These are phyloP conservation scores for Paramuricea clavata DNA, from an alignment of 92 coral and sea anemone genomes.

Conservation along the genomic window DNA sequence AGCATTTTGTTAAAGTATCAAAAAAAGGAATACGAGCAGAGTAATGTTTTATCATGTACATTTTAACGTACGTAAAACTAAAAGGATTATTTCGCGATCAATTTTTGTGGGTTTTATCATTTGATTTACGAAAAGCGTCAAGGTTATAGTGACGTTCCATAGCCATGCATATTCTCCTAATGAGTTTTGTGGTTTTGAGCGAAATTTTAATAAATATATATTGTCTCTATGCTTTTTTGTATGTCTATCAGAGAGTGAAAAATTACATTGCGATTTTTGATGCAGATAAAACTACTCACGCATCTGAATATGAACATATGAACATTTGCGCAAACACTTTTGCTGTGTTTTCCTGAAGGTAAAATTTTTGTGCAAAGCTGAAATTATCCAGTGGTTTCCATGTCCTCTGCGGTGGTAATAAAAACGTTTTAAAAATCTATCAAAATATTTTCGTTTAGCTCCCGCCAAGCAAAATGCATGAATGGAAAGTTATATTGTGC, in stretches of 20 bases:
- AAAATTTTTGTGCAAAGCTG: too few relatives aligned
- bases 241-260: not conserved
- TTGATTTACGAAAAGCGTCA: not conserved
- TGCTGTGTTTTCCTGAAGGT: not conserved
- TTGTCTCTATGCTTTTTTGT: not conserved
- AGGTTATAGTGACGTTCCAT: not conserved
- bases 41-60: not conserved
- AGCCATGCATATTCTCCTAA: not conserved
- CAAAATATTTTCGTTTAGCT: not conserved
- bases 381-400: not conserved
- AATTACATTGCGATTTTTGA: not conserved
- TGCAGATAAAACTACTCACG: not conserved
- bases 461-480: not conserved
- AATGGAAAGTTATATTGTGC: not conserved
- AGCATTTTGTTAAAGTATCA: not conserved
- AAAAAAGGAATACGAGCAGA: too few relatives aligned
- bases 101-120: not conserved
- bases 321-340: too few relatives aligned
- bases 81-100: not conserved
- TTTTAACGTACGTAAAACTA: not conserved
- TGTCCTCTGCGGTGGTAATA: not conserved
- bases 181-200: conserved; percentile 15
- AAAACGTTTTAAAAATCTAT: conserved; percentile 3
- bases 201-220: conserved; percentile 18
- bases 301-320: too few relatives aligned